phyloP scores from a whole-genome alignment of 2,888 invertebrate genomes.

The Tanytarsus gracilentus region DNA sequence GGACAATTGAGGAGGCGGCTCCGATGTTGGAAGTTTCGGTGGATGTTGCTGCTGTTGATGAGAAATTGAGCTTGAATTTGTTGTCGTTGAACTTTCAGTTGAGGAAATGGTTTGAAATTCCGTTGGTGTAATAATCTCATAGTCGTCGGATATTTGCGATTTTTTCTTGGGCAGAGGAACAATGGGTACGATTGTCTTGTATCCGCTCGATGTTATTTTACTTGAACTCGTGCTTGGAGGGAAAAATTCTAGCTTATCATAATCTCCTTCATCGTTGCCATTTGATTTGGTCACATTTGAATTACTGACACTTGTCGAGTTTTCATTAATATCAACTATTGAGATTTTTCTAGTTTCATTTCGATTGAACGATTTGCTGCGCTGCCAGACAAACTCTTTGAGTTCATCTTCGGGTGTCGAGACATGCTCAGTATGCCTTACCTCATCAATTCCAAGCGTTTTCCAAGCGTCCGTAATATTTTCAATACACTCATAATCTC shows the following conservation, averaged over 20 bases:
- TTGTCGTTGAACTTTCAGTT: too few relatives aligned
- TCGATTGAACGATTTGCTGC: slow-evolving; percentile 37
- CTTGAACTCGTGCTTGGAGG: slow-evolving; percentile 63
- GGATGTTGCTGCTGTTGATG: neutral
- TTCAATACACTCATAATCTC: slow-evolving; percentile 64
- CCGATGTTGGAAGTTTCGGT: neutral
- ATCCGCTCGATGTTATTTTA: slow-evolving; percentile 53
- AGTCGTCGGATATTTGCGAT: slow-evolving; percentile 30
- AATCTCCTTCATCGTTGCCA: slow-evolving; percentile 46
- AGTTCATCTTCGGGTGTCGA: slow-evolving; percentile 40
- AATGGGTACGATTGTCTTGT: slow-evolving; percentile 59
- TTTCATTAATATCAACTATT: slow-evolving; percentile 22
- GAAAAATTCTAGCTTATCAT: slow-evolving; percentile 73
- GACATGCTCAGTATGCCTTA: slow-evolving; percentile 58
- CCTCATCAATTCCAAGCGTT: slow-evolving; percentile 64
- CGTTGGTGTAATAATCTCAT: slow-evolving; percentile 35
- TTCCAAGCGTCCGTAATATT: slow-evolving; percentile 72
- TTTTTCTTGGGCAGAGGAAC: slow-evolving; percentile 47
- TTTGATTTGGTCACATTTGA: slow-evolving; percentile 11
- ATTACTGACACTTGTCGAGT: neutral
- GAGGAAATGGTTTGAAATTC: slow-evolving; percentile 31
- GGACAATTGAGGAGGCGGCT: slow-evolving; percentile 46
- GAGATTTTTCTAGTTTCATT: slow-evolving; percentile 26
- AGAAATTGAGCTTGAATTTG: neutral
- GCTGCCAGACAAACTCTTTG: slow-evolving; percentile 43